Evolutionary conservation across 2,888 invertebrate species (phyloP).

Genomic region (Mechanitis messenoides): DNA sequence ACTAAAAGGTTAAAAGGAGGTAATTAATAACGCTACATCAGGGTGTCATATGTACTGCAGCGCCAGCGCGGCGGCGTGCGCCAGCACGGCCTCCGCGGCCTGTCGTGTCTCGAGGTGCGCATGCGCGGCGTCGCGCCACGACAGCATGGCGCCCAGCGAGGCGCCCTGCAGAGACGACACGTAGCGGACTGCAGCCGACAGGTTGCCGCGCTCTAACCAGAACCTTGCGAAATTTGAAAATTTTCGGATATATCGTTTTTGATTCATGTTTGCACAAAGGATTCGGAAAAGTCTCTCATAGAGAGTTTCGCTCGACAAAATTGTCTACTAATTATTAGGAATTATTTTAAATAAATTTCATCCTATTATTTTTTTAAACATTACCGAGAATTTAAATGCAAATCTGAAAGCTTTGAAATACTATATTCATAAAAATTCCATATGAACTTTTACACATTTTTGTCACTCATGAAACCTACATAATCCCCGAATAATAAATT

Average conservation of each 20-base stretch:
- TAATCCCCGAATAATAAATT: no score
- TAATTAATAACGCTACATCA: no score
- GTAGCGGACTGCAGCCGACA: conserved; percentile 89
- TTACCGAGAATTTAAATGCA: no score
- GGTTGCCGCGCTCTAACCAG: conserved; percentile 91
- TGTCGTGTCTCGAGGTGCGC: conserved; percentile 92
- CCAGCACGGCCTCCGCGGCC: conserved; percentile 91
- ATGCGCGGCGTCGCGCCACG: conserved; percentile 90
- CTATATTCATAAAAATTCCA: no score
- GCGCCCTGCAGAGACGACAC: conserved; percentile 93
- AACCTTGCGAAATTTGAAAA: conserved; percentile 71
- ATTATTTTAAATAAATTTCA: no score
- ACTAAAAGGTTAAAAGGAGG: no score
- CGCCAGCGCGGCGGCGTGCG: conserved; percentile 89
- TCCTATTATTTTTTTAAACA: no score
- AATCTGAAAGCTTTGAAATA: no score
- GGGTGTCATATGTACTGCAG: conserved; percentile 55
- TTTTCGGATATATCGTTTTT: not conserved
- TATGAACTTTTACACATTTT: no score
- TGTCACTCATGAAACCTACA: no score
- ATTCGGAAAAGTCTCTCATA: no score
- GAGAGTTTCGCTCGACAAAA: not conserved
- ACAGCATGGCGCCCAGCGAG: conserved; percentile 85
- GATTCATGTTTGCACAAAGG: no score
- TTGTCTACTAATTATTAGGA: not conserved